Conservation (phyloP, 2,888 invertebrate genomes). For the Meganola albula region DNA sequence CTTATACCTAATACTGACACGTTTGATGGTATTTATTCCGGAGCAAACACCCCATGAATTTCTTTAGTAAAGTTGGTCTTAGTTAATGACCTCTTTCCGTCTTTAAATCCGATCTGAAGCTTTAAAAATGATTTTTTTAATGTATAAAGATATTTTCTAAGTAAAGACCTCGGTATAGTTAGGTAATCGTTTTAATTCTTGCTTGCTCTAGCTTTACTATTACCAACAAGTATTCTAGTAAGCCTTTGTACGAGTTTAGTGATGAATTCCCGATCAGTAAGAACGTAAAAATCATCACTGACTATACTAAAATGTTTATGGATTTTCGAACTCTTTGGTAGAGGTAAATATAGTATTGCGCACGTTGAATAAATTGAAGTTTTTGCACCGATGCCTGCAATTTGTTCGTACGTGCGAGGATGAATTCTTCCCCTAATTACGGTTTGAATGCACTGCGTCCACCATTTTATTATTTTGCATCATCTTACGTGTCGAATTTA, state of each 20-base stretch:
- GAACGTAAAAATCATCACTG: too few relatives aligned
- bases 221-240: too few relatives aligned
- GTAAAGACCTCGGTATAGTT: too few relatives aligned
- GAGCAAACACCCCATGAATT: constrained; percentile 37
- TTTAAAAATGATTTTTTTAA: constrained; percentile 22
- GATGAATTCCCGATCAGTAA: too few relatives aligned
- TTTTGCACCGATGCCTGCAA: constrained; percentile 49
- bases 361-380: constrained; percentile 22
- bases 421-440: constrained; percentile 62
- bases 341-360: constrained; percentile 18
- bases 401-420: constrained; percentile 70
- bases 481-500: constrained; percentile 40
- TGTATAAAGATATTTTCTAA: too few relatives aligned
- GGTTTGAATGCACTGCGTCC: constrained; percentile 31
- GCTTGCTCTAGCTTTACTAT: too few relatives aligned
- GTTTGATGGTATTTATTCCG: constrained; percentile 55
- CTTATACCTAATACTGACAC: constrained; percentile 43
- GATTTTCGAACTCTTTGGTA: too few relatives aligned
- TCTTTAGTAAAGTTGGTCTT: constrained; percentile 38
- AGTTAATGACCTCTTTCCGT: constrained; percentile 51
- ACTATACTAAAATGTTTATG: too few relatives aligned
- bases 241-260: too few relatives aligned
- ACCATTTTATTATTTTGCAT: constrained; percentile 42
- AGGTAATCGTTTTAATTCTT: too few relatives aligned
- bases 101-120: constrained; percentile 20